These are phyloP conservation scores for Leptinotarsa undecemlineata DNA, from an alignment of 1,140 invertebrate genomes.

Conservation along the genomic window DNA sequence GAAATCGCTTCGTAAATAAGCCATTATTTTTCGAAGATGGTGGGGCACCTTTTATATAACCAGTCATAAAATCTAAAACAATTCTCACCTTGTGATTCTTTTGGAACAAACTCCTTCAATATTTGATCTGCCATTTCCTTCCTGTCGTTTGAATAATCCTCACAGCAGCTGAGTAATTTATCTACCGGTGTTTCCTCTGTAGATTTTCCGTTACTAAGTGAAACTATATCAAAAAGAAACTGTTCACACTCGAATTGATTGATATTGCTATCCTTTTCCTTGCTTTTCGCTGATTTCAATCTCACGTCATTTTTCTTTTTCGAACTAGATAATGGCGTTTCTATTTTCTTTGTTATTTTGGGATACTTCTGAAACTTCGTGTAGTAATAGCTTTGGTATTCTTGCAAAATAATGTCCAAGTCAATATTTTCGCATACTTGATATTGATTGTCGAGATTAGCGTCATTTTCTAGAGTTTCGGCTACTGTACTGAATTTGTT, in stretches of 20 bases:
- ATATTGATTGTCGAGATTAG: conserved; percentile 67
- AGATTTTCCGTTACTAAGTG: conserved; percentile 15
- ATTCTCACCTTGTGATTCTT: conserved; percentile 36
- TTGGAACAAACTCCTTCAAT: conserved; percentile 68
- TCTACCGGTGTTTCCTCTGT: neutral
- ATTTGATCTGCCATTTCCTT: conserved; percentile 62
- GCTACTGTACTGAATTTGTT: conserved; percentile 70
- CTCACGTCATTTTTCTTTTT: neutral
- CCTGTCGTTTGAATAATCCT: conserved; percentile 56
- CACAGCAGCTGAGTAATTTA: conserved; percentile 24
- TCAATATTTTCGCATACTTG: conserved; percentile 91
- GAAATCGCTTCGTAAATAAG: too few species aligned
- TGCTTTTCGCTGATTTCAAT: neutral
- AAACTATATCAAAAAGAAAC: conserved; percentile 43
- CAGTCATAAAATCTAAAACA: neutral
- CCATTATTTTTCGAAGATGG: too few species aligned
- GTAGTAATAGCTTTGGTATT: conserved; percentile 86
- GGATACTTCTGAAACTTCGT: conserved; percentile 86
- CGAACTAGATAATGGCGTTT: conserved; percentile 9
- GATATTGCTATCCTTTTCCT: conserved; percentile 7
- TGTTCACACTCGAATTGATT: conserved; percentile 33
- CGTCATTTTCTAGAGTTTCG: conserved; percentile 68
- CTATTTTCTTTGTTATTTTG: conserved; percentile 68
- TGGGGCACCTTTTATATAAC: too few species aligned
- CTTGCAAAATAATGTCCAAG: conserved; percentile 82